Evolutionary conservation across 2,888 invertebrate genomes (phyloP), one percentile per base, ranked within the genome.

Genomic region (Choreutis nemorana): DNA sequence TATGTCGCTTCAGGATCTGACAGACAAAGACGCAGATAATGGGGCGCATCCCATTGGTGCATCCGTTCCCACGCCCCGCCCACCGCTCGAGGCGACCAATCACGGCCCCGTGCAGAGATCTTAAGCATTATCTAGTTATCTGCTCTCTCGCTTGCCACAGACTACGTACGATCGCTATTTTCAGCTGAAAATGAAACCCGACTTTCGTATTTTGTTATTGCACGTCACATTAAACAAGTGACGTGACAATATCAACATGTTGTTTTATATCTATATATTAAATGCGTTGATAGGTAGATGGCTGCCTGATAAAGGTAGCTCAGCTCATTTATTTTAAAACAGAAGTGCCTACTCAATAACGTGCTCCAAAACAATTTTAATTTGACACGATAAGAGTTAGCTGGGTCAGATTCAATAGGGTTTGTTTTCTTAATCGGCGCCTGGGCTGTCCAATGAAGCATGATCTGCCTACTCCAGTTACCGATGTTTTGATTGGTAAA

Each of bases 1-100:
- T 40, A 54, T 47, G 32, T 33, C 37, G 31, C 36, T 52, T 53
- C 68, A 68, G 68, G 67, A 51, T 68, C 72, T 61, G 79, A 73
- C 81, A 82, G 82, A 81, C 81, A 77, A 78, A 75, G 73, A 75
- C 68, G 72, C 62, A 75, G 77, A 78, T 73, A 77, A 78, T 65
- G 62, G 56, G 63, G 72, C 55, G 51, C 71, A 78, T 78, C 78
- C 73, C 71, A 82, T 82, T 80, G 82, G 80, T 78, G 81, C 78
- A 82, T 82, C 83, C 79, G 68, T 52, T 51, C 60, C 54, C 62
- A 51, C 51, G 67, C 68, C 67, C 66, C 78, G 78, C 79, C 78
- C 64, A 50, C 52, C 46, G 43, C 40, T 47, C 42, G 43, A 56
- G 50, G 42, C 59, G 54, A 35, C 77, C 77, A 77, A 77, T 77